These are phyloP conservation scores for Phainopepla nitens DNA, from an alignment of 2,113 vertebrate genomes.

Conservation along the genomic window DNA sequence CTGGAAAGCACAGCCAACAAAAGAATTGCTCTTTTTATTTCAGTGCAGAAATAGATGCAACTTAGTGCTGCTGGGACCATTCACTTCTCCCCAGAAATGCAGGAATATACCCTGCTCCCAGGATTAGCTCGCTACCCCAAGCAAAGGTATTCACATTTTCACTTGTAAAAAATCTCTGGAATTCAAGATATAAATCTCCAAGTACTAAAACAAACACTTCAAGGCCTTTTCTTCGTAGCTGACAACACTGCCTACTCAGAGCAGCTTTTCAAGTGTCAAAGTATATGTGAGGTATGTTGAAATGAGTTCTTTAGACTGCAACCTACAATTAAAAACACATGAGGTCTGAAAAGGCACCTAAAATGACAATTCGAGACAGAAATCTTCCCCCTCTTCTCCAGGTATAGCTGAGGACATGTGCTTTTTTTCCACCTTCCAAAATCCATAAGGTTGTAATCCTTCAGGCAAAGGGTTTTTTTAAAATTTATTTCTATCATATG, in stretches of 20 bases:
- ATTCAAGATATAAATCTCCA: conserved; percentile 30
- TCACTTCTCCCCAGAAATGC: background rate
- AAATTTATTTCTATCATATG: background rate
- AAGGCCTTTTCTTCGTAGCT: conserved; percentile 10
- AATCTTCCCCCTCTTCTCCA: background rate
- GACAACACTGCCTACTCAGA: conserved; percentile 17
- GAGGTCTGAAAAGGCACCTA: background rate
- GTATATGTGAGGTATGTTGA: background rate
- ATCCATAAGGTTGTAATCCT: background rate
- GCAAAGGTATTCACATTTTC: background rate
- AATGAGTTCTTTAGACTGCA: conserved; percentile 6
- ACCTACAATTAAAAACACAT: conserved; percentile 9
- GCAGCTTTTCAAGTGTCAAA: background rate
- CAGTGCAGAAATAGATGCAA: background rate
- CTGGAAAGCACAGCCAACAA: background rate
- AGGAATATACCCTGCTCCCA: background rate
- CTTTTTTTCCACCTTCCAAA: background rate
- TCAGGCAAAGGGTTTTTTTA: background rate
- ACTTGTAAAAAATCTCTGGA: background rate
- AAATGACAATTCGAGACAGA: background rate
- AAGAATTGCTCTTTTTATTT: background rate
- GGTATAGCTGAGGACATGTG: background rate
- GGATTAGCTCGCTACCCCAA: background rate
- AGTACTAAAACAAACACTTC: conserved; percentile 31
- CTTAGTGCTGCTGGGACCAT: background rate